phyloP scores from a whole-genome alignment of 2,113 vertebrate species.

The Dipodomys ordii region DNA sequence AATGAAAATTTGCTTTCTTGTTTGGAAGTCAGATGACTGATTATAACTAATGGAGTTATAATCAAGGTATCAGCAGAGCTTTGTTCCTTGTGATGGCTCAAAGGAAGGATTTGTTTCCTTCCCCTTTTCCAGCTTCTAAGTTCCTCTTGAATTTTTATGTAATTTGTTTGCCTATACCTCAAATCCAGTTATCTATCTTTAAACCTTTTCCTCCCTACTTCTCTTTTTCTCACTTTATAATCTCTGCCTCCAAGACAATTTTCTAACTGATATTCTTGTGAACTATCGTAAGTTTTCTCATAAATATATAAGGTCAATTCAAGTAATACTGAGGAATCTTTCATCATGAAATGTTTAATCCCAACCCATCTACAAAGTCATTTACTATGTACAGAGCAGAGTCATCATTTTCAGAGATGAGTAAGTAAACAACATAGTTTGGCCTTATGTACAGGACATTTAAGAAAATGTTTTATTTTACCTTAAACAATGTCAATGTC shows the following conservation, averaged over 20 bases:
- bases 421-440: neutral
- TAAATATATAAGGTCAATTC: neutral
- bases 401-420: constrained; percentile 11
- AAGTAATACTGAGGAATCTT: neutral
- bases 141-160: too few species aligned
- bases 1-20: neutral
- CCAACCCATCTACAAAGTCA: neutral
- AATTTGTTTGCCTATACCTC: neutral
- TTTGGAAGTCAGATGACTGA: neutral
- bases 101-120: neutral
- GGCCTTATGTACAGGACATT: neutral
- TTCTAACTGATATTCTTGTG: neutral
- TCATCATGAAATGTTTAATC: neutral
- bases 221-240: neutral
- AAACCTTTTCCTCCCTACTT: neutral
- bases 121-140: neutral
- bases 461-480: neutral
- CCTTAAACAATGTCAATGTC: neutral
- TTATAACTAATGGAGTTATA: neutral
- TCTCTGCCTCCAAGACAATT: neutral
- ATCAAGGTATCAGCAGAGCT: neutral
- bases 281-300: neutral
- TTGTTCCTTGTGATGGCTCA: neutral
- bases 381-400: neutral
- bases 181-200: neutral